phyloP scores from a whole-genome alignment of 2,797 vertebrate genomes.

The Masticophis lateralis region DNA sequence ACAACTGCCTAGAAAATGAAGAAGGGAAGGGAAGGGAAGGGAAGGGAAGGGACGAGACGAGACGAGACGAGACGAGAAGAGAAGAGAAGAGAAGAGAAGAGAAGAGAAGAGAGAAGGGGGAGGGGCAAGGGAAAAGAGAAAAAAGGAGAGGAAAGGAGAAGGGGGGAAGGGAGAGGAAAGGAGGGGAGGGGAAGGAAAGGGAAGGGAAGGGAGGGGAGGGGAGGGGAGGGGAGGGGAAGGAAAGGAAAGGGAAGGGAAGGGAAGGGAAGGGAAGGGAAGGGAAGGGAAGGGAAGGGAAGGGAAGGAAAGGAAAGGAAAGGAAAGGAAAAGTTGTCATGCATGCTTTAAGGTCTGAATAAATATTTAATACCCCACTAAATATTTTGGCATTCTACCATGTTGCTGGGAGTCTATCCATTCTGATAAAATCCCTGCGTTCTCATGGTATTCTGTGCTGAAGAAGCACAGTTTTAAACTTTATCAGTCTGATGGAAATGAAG shows the following conservation, averaged over 20 bases:
- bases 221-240: too few species aligned
- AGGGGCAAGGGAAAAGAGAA: too few species aligned
- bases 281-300: neutral
- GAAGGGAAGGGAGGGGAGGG: too few species aligned
- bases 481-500: slow-evolving; percentile 81
- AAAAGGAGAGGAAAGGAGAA: rapidly evolving
- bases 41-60: too few species aligned
- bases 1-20: neutral
- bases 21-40: neutral
- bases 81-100: too few species aligned
- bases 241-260: too few species aligned
- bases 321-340: slow-evolving; percentile 64
- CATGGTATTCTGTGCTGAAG: slow-evolving; percentile 72
- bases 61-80: too few species aligned
- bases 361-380: slow-evolving; percentile 78
- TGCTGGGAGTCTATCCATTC: slow-evolving; percentile 75
- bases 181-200: neutral
- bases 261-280: too few species aligned
- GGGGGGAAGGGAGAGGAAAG: too few species aligned
- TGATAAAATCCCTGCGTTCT: slow-evolving; percentile 79
- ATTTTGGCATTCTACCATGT: slow-evolving; percentile 76
- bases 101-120: too few species aligned
- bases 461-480: slow-evolving; percentile 80
- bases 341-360: slow-evolving; percentile 75
- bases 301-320: neutral